Base-by-base conservation (phyloP, 2,888 invertebrate species). In the Calameuta idolon region DNA sequence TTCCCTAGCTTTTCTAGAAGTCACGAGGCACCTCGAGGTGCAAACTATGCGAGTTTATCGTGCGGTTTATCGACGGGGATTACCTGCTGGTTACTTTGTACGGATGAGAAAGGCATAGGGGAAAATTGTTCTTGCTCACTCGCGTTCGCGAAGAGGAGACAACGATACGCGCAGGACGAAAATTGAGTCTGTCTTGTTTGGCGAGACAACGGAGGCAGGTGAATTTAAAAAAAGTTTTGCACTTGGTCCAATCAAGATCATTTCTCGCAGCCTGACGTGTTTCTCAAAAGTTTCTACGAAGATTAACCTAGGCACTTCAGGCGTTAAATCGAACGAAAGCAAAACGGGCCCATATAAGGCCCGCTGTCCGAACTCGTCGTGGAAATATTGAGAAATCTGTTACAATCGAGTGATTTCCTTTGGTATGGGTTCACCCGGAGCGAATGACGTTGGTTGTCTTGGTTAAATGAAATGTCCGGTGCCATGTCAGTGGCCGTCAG, bases 351-450 rank as follows among this genome's bases (percentile, higher is more conserved):
- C 77, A 75, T 77, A 75, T 77, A 77, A 77, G 77, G 77, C 9
- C 23, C 71, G 69, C 33, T 12, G 69, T 12, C 40, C 30, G 75
- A 69, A 74, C 31, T 34, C 33, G 69, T 33, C 30, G 30, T 34
- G 81, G 83, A 87, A 86, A 86, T 85, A 85, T 88, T 86, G 85
- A 84, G 85, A 85, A 86, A 85, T 87, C 87, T 82, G 83, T 87
- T 83, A 83, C 82, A 73, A 77, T 76, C 78, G 78, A 40, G 69
- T 73, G 79, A 81, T 68, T 76, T 76, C 68, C 69, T 69, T 76
- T 68, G 68, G 78, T 35, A 35, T 35, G 35, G 75, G 74, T 78
- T 76, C 68, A 76, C 73, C 76, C 74, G 76, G 31, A 55, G 74
- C 71, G 69, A 71, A 78, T 76, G 37, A 73, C 69, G 73, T 37